A percentile compares a stretch with the other conserved stretches of the same genome.
phyloP scores from a whole-genome alignment of 2,797 vertebrate genomes.

The Vireo griseus region DNA sequence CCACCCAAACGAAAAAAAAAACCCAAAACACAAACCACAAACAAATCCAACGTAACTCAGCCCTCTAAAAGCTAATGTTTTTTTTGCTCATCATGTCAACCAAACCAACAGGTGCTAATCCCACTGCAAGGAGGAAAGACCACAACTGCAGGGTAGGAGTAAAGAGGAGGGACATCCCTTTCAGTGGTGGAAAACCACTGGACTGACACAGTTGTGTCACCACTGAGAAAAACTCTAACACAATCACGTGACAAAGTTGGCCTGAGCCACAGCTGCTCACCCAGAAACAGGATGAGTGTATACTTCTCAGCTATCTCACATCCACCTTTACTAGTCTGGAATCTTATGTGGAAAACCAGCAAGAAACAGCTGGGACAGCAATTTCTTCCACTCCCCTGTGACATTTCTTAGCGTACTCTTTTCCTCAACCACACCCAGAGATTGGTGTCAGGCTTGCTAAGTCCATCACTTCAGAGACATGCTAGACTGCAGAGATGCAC shows the following conservation, averaged over 20 bases:
- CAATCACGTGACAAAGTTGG: background rate
- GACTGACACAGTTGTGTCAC: background rate
- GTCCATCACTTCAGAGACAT: background rate
- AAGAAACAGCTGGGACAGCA: background rate
- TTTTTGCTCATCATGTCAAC: background rate
- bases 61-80: background rate
- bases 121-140: background rate
- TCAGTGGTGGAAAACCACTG: background rate
- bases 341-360: background rate
- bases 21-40: background rate
- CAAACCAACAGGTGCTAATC: background rate
- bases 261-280: background rate
- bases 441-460: background rate
- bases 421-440: background rate
- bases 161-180: background rate
- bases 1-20: background rate
- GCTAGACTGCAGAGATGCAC: background rate
- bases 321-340: background rate
- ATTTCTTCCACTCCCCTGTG: background rate
- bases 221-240: background rate
- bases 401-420: fast-evolving
- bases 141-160: background rate
- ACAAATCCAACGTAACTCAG: fast-evolving
- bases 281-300: no score
- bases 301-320: no score